These are phyloP conservation scores for Sarcophaga variegata DNA, from an alignment of 2,888 invertebrate species.

Conservation along the genomic window DNA sequence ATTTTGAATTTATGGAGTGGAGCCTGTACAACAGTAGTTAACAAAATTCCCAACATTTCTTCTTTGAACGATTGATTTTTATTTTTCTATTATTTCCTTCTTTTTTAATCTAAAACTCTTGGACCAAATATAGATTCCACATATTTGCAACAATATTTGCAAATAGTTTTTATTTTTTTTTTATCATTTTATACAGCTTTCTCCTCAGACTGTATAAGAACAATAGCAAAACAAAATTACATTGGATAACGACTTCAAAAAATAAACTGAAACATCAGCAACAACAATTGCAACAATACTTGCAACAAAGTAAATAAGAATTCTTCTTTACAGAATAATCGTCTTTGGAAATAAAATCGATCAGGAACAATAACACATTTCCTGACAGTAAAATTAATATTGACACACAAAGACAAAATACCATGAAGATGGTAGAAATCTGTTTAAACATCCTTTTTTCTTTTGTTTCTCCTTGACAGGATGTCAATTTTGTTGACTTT, in stretches of 20 bases:
- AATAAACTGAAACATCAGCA: not conserved
- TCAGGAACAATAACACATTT: too few relatives aligned
- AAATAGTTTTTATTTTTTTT: not conserved
- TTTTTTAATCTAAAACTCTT: not conserved
- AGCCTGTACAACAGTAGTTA: not conserved
- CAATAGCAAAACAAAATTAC: not conserved
- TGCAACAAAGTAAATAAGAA: too few relatives aligned
- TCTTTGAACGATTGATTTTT: not conserved
- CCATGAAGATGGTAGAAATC: not conserved
- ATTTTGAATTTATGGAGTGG: conserved; percentile 15
- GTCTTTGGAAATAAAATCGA: not conserved
- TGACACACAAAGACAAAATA: not conserved
- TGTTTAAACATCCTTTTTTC: too few relatives aligned
- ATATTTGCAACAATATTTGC: not conserved
- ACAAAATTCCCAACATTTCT: not conserved
- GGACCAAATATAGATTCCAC: not conserved
- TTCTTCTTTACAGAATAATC: not conserved
- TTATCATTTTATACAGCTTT: not conserved
- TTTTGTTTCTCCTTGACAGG: too few relatives aligned
- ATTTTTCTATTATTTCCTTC: not conserved
- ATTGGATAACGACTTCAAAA: not conserved
- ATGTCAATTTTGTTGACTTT: too few relatives aligned
- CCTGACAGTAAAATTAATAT: too few relatives aligned
- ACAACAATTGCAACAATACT: not conserved
- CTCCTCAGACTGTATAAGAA: too few relatives aligned